Evolutionary conservation across 2,888 invertebrate species (phyloP).

Genomic region (Lordiphosa fenestrarum): DNA sequence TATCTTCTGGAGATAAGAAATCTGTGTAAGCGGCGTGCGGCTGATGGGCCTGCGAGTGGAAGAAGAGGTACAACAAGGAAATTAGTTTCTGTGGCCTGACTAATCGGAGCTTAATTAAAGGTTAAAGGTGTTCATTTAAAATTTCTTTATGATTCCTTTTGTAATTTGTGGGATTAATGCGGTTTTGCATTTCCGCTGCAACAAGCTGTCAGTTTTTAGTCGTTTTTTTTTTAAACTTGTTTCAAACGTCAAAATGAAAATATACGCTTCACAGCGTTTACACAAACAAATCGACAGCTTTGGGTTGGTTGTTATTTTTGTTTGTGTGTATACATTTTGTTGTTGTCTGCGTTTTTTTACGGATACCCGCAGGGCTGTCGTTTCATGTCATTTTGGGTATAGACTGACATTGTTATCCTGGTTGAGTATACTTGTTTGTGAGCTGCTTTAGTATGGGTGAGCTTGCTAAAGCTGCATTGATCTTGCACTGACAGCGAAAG

Average conservation of each 20-base stretch:
- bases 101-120: constrained; percentile 62
- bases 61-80: not conserved
- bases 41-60: constrained; percentile 76
- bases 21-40: constrained; percentile 78
- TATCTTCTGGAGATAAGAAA: constrained; percentile 79
- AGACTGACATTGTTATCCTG: constrained; percentile 63
- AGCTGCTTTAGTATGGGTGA: not conserved
- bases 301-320: constrained; percentile 31
- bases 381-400: constrained; percentile 62
- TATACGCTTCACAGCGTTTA: constrained; percentile 65
- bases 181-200: constrained; percentile 51
- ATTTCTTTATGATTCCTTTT: constrained; percentile 37
- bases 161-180: constrained; percentile 52
- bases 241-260: constrained; percentile 65
- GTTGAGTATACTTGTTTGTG: constrained; percentile 31
- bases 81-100: constrained; percentile 50
- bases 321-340: constrained; percentile 19
- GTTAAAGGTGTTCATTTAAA: constrained; percentile 57
- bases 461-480: too few species aligned
- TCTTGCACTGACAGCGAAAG: too few species aligned
- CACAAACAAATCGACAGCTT: constrained; percentile 63
- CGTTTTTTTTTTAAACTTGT: constrained; percentile 26
- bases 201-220: constrained; percentile 67
- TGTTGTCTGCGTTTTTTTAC: constrained; percentile 41
- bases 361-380: constrained; percentile 63